Conservation (phyloP, 1,140 invertebrate genomes). For the Eriosoma lanigerum region DNA sequence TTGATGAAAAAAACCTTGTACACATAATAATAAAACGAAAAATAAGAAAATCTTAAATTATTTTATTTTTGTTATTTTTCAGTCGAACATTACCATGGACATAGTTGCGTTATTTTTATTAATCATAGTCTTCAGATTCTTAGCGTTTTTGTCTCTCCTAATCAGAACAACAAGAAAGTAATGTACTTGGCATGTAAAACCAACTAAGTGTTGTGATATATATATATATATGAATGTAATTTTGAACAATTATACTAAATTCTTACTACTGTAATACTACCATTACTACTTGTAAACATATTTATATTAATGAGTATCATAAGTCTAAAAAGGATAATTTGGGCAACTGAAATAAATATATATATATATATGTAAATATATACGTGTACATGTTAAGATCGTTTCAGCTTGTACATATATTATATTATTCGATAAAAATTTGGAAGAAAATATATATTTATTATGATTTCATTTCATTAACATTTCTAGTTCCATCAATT, state of each 20-base stretch:
- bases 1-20: too few species aligned
- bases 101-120: constrained; percentile 70
- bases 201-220: not conserved
- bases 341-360: too few species aligned
- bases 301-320: not conserved
- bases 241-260: not conserved
- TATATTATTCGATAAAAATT: not conserved
- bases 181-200: not conserved
- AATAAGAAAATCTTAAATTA: not conserved
- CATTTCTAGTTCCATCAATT: too few species aligned
- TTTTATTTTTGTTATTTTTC: constrained; percentile 56
- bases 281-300: not conserved
- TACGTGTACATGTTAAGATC: not conserved
- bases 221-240: not conserved
- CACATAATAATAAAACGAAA: not conserved
- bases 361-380: too few species aligned
- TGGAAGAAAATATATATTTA: not conserved
- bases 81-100: constrained; percentile 73
- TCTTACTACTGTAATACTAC: not conserved
- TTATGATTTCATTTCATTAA: too few species aligned
- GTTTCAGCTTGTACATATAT: not conserved
- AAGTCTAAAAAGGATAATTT: too few species aligned
- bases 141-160: constrained; percentile 66
- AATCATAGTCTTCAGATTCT: constrained; percentile 73
- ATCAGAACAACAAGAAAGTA: constrained; percentile 53